These are phyloP conservation scores for Drosophila eugracilis DNA, from an alignment of 1,140 invertebrate genomes.

Conservation along the genomic window DNA sequence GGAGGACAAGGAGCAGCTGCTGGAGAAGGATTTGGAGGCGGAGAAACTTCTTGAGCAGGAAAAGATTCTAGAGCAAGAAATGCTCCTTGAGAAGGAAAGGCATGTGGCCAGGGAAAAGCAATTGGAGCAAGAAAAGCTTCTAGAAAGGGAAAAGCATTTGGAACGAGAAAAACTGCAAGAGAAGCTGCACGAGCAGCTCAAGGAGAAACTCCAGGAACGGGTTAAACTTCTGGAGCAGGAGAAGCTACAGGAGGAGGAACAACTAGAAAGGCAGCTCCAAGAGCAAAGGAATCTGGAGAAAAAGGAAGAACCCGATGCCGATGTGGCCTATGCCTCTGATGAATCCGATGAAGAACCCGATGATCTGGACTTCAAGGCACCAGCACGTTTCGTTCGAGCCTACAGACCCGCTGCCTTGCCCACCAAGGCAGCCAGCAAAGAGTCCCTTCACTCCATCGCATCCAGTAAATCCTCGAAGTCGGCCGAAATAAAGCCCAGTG, in stretches of 20 bases:
- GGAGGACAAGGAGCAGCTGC: background rate
- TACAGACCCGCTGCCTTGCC: slow-evolving; percentile 57
- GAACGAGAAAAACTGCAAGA: slow-evolving; percentile 21
- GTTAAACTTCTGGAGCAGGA: slow-evolving; percentile 12
- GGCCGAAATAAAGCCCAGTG: slow-evolving; percentile 12
- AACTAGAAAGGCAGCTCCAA: background rate
- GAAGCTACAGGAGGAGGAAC: slow-evolving; percentile 1
- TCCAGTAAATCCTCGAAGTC: slow-evolving; percentile 54
- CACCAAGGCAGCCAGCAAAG: slow-evolving; percentile 64
- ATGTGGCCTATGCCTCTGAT: slow-evolving; percentile 76
- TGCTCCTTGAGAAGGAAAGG: background rate
- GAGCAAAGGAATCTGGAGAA: background rate
- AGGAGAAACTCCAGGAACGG: slow-evolving; percentile 12
- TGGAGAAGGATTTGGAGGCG: background rate
- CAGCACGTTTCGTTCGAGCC: slow-evolving; percentile 73
- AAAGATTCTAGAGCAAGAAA: background rate
- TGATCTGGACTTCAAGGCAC: slow-evolving; percentile 68
- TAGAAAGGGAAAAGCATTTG: slow-evolving; percentile 30
- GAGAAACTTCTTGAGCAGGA: slow-evolving; percentile 1
- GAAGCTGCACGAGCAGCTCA: slow-evolving; percentile 7
- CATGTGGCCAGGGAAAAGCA: slow-evolving; percentile 15
- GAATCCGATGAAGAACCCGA: slow-evolving; percentile 54
- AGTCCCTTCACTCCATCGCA: slow-evolving; percentile 64
- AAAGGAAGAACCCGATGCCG: slow-evolving; percentile 17
- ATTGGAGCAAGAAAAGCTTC: slow-evolving; percentile 3